Base-by-base conservation (phyloP, 2,797 vertebrate genomes). In the Siniperca obscura region DNA sequence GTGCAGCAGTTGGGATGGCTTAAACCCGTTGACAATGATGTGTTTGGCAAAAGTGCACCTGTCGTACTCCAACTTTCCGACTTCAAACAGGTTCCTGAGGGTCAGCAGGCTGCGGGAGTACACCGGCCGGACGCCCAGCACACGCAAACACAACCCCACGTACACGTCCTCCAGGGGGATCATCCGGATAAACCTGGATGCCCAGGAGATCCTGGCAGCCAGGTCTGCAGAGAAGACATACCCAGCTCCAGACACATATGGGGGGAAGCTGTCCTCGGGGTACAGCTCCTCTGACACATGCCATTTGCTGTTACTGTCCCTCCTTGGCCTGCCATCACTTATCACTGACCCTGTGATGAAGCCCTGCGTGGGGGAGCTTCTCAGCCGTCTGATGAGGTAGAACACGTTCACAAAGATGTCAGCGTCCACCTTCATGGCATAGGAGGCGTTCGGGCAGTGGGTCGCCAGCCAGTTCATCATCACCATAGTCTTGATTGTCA, bases 111-210 rank as follows among this genome's bases (percentile, higher is more conserved):
- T 96, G 90, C 95, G 94, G 19, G 97, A 95, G 84, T 97, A 98
- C 73, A 93, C 93, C 4, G 98, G 98, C 86, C 90, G 95, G 75
- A 99, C 93, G 11, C 95, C 95, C 86, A 98, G 72, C 90, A 97
- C 96, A 2, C 94, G 95, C 27, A 99, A 95, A 82, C 98, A 99
- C 92, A 99, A 93, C 14, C 98, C 98, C 80, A 99, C 96, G 0
- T 99, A 99, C 1, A 98, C 97, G 2, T 99, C 98, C 92, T 99
- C 98, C 86, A 99, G 87, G 27, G 97, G 97, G 91, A 99, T 93
- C 65, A 95, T 91, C 75, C 89, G 95, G 70, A 98, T 97, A 72
- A 96, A 97, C 92, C 96, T 93, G 88, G 98, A 98, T 1, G 97
- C 97, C 92, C 95, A 95, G 84, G 96, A 97, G 81, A 99, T 97